Evolutionary conservation across 2,888 invertebrate species (phyloP).

Genomic region (Melanchra persicariae): DNA sequence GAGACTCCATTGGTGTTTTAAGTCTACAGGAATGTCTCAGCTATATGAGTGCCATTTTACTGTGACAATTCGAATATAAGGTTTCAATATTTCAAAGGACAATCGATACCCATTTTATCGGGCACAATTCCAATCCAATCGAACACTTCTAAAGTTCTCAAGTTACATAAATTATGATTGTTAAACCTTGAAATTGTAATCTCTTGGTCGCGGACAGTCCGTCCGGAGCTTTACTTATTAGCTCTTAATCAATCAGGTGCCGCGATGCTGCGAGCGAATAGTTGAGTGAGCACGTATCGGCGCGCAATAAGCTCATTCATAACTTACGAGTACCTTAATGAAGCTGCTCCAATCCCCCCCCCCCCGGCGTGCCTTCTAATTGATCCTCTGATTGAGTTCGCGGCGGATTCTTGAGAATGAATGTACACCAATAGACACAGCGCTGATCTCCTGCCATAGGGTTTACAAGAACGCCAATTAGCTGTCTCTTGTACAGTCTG

Average conservation of each 20-base stretch:
- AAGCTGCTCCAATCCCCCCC: no score
- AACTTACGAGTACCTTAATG: no score
- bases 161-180: conserved; percentile 15
- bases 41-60: neutral
- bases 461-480: conserved; percentile 17
- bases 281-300: conserved; percentile 3
- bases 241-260: conserved; percentile 5
- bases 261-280: neutral
- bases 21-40: neutral
- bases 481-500: neutral
- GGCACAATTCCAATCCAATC: conserved; percentile 12
- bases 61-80: neutral
- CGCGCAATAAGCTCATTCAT: conserved; percentile 30
- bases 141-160: neutral
- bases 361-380: conserved; percentile 1
- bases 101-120: neutral
- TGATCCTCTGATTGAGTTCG: conserved; percentile 37
- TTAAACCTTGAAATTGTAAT: conserved; percentile 24
- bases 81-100: conserved; percentile 1
- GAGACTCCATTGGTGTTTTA: neutral
- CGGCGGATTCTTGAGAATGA: conserved; percentile 1
- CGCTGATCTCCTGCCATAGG: neutral
- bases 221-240: conserved; percentile 21
- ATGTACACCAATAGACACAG: neutral
- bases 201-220: neutral